A percentile compares a stretch with the other conserved stretches of the same genome.
phyloP scores from a whole-genome alignment of 1,140 invertebrate species.

The Goniozus legneri region DNA sequence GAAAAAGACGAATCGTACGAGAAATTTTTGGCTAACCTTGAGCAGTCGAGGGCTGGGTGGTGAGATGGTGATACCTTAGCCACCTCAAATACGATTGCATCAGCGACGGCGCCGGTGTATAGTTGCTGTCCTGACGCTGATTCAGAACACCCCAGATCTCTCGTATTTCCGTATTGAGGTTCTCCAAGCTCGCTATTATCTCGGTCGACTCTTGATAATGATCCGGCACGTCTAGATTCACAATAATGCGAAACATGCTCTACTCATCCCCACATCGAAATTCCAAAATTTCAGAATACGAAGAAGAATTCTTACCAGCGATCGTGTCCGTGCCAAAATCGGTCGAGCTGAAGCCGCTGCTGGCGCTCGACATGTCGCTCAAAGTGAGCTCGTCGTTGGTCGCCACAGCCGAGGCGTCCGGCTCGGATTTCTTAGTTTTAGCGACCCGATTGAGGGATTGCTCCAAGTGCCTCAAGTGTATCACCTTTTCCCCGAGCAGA shows the following conservation, averaged over 20 bases:
- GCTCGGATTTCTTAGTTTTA: conserved; percentile 44
- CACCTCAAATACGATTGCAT: conserved; percentile 63
- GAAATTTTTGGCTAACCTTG: conserved; percentile 30
- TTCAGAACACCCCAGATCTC: conserved; percentile 69
- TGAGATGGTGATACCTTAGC: conserved; percentile 48
- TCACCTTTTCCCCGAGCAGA: conserved; percentile 74
- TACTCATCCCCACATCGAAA: not conserved
- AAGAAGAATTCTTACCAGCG: conserved; percentile 7
- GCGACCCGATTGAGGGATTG: conserved; percentile 65
- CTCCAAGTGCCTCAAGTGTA: conserved; percentile 70
- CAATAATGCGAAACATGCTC: not conserved
- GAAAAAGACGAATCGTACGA: too few relatives aligned
- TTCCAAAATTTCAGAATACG: conserved; percentile 6
- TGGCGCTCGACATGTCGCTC: conserved; percentile 66
- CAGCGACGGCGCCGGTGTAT: conserved; percentile 57
- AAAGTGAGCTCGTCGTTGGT: conserved; percentile 53
- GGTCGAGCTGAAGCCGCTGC: conserved; percentile 68
- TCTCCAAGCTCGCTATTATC: conserved; percentile 68
- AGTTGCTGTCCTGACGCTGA: conserved; percentile 59
- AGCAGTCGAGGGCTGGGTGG: conserved; percentile 35
- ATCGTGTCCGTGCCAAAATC: conserved; percentile 61
- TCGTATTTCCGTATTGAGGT: conserved; percentile 67
- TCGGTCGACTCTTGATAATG: conserved; percentile 64
- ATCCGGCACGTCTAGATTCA: conserved; percentile 36
- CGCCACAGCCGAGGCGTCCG: conserved; percentile 47